Conservation (phyloP, 2,113 vertebrate genomes). For the Triplophysa tibetana region DNA sequence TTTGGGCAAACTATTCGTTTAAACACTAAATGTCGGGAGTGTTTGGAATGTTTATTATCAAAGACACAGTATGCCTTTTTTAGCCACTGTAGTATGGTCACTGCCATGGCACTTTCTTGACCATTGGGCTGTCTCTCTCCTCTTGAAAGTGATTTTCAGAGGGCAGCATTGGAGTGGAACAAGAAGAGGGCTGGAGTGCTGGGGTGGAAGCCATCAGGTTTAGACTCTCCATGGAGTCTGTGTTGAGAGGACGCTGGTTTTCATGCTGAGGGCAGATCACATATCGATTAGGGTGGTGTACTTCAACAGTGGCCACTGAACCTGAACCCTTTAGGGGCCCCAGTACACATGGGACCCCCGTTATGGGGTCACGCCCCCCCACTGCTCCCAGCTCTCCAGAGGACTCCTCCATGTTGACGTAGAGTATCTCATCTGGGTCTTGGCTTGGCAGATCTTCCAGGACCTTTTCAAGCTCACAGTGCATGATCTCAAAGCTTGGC, state of each 20-base stretch:
- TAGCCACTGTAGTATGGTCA: conserved; percentile 48
- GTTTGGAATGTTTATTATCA: conserved; percentile 44
- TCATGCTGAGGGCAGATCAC: conserved; percentile 86
- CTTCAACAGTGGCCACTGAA: conserved; percentile 78
- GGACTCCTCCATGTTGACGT: conserved; percentile 90
- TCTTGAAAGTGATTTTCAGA: conserved; percentile 53
- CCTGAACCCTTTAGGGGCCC: conserved; percentile 72
- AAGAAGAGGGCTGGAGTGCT: conserved; percentile 59
- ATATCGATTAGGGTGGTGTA: conserved; percentile 80
- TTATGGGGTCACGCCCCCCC: conserved; percentile 73
- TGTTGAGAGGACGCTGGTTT: conserved; percentile 59
- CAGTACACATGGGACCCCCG: conserved; percentile 54
- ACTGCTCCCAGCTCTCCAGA: conserved; percentile 67
- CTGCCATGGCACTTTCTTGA: conserved; percentile 67
- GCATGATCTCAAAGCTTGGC: conserved; percentile 78
- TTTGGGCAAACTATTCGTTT: neutral
- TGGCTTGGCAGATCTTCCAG: conserved; percentile 83
- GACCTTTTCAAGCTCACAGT: conserved; percentile 81
- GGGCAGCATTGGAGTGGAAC: conserved; percentile 55
- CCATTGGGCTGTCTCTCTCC: conserved; percentile 54
- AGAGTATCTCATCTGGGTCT: conserved; percentile 86
- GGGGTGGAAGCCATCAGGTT: conserved; percentile 54
- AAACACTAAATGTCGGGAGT: conserved; percentile 6
- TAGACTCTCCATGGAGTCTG: conserved; percentile 71
- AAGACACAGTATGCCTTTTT: conserved; percentile 10